phyloP scores from a whole-genome alignment of 2,113 vertebrate genomes.

The Terrapene triunguis region DNA sequence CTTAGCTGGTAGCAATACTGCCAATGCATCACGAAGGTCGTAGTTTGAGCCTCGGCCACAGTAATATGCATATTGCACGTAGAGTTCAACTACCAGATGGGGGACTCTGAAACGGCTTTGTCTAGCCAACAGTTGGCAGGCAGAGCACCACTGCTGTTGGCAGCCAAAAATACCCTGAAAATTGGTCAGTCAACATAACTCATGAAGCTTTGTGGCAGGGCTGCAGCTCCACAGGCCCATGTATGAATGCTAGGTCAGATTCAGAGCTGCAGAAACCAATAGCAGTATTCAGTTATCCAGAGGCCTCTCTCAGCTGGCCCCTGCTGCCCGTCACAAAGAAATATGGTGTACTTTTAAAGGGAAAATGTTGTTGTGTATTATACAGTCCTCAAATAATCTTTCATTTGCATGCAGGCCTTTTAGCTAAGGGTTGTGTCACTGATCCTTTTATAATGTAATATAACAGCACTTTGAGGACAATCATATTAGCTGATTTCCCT shows the following conservation, averaged over 20 bases:
- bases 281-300: background rate
- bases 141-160: constrained; percentile 53
- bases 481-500: background rate
- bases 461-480: constrained; percentile 20
- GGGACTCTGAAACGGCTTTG: constrained; percentile 66
- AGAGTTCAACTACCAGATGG: constrained; percentile 69
- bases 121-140: constrained; percentile 73
- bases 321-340: accelerated
- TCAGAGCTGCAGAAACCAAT: accelerated
- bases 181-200: constrained; percentile 63
- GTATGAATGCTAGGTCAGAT: background rate
- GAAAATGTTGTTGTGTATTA: background rate
- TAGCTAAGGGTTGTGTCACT: constrained; percentile 45
- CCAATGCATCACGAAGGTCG: background rate
- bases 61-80: background rate
- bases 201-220: constrained; percentile 37
- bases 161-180: constrained; percentile 63
- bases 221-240: background rate
- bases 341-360: constrained; percentile 2
- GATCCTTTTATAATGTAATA: constrained; percentile 58
- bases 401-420: constrained; percentile 61
- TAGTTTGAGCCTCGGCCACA: constrained; percentile 28
- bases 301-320: accelerated
- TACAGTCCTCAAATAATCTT: constrained; percentile 18
- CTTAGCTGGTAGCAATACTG: background rate